A percentile compares a stretch with the other conserved stretches of the same genome.
Conservation (phyloP, 2,888 invertebrate genomes). For the Enoplolaimus lenunculus region DNA sequence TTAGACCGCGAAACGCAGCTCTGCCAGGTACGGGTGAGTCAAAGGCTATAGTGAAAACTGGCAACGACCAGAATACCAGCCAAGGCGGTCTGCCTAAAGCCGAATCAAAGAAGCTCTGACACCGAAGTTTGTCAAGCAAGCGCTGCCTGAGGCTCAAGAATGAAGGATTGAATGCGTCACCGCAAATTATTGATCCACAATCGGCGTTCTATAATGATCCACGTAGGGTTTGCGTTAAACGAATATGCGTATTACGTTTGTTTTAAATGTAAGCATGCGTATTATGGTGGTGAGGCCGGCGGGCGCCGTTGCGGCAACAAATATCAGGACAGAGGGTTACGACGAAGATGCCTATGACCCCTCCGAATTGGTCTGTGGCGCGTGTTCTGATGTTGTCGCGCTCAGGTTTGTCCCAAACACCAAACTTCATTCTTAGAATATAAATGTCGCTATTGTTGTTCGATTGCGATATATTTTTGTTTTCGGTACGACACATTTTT, state of each 20-base stretch:
- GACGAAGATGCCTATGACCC: slow-evolving; percentile 60
- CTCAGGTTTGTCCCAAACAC: slow-evolving; percentile 77
- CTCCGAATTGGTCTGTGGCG: slow-evolving; percentile 85
- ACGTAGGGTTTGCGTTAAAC: slow-evolving; percentile 85
- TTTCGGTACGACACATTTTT: slow-evolving; percentile 98
- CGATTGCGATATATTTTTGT: slow-evolving; percentile 96
- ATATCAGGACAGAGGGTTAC: no score
- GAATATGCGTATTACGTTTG: slow-evolving; percentile 21
- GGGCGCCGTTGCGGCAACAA: slow-evolving; percentile 60
- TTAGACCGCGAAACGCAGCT: background rate
- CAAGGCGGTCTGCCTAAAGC: background rate
- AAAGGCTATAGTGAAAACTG: background rate
- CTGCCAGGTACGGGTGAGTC: background rate
- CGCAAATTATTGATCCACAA: slow-evolving; percentile 49
- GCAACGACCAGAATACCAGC: no score
- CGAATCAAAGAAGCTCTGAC: slow-evolving; percentile 41
- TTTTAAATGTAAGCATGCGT: slow-evolving; percentile 75
- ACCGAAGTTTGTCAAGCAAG: slow-evolving; percentile 83
- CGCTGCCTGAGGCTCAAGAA: slow-evolving; percentile 87
- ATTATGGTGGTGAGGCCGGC: slow-evolving; percentile 92
- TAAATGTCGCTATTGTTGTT: slow-evolving; percentile 96
- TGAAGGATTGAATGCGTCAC: slow-evolving; percentile 63
- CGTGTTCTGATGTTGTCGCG: slow-evolving; percentile 82
- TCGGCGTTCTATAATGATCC: slow-evolving; percentile 60
- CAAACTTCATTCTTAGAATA: slow-evolving; percentile 94